phyloP scores from a whole-genome alignment of 2,888 invertebrate species.

The Eupithecia subfuscata region DNA sequence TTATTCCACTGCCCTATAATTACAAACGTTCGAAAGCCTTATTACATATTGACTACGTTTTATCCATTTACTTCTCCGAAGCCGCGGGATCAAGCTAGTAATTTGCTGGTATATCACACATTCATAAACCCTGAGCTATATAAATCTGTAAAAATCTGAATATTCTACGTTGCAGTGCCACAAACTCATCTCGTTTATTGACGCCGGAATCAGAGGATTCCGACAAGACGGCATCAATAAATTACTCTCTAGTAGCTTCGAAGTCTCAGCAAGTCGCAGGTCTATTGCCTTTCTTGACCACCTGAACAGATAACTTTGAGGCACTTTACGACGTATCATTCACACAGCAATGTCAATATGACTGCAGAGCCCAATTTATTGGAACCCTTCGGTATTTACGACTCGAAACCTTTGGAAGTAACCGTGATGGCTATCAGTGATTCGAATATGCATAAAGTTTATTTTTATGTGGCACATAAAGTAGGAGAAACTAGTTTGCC shows the following conservation, averaged over 20 bases:
- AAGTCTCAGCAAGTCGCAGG: neutral
- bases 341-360: conserved; percentile 53
- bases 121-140: conserved; percentile 31
- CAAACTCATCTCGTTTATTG: neutral
- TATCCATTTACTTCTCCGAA: conserved; percentile 7
- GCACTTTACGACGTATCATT: conserved; percentile 44
- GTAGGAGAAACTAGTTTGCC: conserved; percentile 21
- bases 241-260: neutral
- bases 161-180: conserved; percentile 16
- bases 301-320: neutral
- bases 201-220: neutral
- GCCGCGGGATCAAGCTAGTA: neutral
- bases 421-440: conserved; percentile 48
- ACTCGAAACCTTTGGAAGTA: conserved; percentile 49
- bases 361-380: conserved; percentile 57
- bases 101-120: conserved; percentile 26
- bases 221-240: no score
- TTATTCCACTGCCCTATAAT: conserved; percentile 3
- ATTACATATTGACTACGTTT: neutral
- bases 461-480: conserved; percentile 37
- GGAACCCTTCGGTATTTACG: conserved; percentile 55
- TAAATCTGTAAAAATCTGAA: conserved; percentile 41
- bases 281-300: neutral
- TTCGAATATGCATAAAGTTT: conserved; percentile 37
- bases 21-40: neutral